Conservation (phyloP, 2,888 invertebrate genomes). For the Tipula unca region DNA sequence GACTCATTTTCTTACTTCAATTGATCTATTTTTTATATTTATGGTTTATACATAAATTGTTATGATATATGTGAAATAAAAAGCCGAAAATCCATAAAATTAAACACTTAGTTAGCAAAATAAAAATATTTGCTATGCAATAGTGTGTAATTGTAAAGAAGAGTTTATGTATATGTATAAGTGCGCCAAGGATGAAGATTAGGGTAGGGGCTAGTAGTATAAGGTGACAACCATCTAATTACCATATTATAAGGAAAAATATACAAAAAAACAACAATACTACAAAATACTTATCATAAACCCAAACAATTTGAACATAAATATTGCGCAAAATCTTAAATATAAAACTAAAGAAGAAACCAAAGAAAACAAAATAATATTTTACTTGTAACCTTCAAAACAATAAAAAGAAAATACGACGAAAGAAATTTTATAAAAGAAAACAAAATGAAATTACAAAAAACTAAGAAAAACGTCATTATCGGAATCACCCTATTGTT, state of each 20-base stretch:
- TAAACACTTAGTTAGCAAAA: not conserved
- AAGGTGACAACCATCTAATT: not conserved
- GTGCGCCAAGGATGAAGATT: not conserved
- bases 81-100: not conserved
- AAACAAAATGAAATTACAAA: not conserved
- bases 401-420: not conserved
- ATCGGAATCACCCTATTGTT: constrained; percentile 20
- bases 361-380: not conserved
- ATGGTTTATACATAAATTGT: not conserved
- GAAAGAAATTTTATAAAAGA: constrained; percentile 8
- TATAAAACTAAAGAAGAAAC: not conserved
- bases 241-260: not conserved
- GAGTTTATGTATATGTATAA: not conserved
- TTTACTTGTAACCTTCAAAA: constrained; percentile 14
- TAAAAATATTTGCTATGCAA: not conserved
- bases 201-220: not conserved
- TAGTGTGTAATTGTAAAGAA: not conserved
- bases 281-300: not conserved
- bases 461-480: constrained; percentile 14
- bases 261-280: not conserved
- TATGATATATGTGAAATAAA: too few relatives aligned
- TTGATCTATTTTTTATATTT: not conserved
- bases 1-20: not conserved
- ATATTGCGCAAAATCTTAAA: not conserved
- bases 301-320: constrained; percentile 8